Evolutionary conservation across 2,113 vertebrate genomes (phyloP).

Genomic region (Oceanites oceanicus): DNA sequence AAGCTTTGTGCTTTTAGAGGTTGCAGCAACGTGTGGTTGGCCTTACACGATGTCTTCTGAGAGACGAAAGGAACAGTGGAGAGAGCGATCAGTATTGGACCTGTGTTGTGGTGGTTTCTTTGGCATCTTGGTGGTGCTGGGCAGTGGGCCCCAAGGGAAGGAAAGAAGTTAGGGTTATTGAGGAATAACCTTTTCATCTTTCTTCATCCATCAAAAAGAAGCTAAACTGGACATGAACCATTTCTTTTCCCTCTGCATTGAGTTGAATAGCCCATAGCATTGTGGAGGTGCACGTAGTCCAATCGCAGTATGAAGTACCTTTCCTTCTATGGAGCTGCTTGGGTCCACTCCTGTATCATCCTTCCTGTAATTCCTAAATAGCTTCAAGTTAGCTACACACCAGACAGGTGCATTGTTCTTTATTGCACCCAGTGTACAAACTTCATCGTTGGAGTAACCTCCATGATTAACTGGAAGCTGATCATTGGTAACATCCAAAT

Average conservation of each 20-base stretch:
- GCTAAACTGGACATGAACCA: background rate
- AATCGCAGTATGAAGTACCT: accelerated
- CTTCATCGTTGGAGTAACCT: background rate
- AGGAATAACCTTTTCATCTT: background rate
- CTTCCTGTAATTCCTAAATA: background rate
- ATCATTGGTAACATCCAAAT: background rate
- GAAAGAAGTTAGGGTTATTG: background rate
- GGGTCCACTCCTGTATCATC: background rate
- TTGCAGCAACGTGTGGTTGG: background rate
- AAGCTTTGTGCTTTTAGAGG: background rate
- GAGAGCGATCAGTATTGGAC: background rate
- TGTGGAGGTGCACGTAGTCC: background rate
- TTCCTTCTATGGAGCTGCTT: background rate
- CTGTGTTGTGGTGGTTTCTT: background rate
- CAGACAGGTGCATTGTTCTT: background rate
- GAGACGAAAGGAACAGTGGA: background rate
- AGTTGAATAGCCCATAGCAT: background rate
- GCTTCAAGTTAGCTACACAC: background rate
- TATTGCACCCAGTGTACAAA: background rate
- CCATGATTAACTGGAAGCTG: background rate
- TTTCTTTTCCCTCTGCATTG: background rate
- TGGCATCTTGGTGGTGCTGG: background rate
- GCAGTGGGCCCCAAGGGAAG: background rate
- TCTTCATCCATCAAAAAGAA: background rate
- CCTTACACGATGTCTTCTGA: background rate